phyloP scores from a whole-genome alignment of 1,140 invertebrate species.

The Brachionus koreanus region DNA sequence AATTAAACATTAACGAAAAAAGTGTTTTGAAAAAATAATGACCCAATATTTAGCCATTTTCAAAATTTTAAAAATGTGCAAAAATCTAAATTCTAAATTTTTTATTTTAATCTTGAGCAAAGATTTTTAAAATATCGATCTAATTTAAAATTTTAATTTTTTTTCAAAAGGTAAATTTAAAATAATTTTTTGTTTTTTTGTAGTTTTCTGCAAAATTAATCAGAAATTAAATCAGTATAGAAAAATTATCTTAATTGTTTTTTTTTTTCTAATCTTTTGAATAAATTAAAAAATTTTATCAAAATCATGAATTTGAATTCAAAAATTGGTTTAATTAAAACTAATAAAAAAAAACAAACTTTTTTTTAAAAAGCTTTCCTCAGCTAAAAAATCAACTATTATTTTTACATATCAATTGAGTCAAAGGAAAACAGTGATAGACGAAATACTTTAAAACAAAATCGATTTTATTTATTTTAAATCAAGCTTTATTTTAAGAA shows the following conservation, averaged over 20 bases:
- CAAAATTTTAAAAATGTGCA: neutral
- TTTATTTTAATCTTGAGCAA: neutral
- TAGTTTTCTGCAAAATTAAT: neutral
- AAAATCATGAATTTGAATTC: no score
- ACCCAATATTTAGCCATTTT: neutral
- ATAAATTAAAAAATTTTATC: neutral
- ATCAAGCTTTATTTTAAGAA: no score
- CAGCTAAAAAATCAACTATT: no score
- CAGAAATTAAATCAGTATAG: neutral
- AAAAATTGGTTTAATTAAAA: no score
- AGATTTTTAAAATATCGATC: neutral
- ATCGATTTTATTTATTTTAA: no score
- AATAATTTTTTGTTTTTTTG: neutral
- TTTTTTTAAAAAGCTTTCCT: no score
- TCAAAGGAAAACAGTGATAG: no score
- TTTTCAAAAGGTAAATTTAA: neutral
- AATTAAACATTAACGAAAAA: neutral
- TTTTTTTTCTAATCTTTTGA: neutral
- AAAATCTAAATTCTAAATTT: neutral
- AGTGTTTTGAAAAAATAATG: neutral
- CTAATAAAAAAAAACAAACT: no score
- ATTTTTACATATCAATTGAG: no score
- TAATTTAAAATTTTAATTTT: conserved; percentile 8
- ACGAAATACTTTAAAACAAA: no score
- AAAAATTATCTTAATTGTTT: neutral